A percentile compares a stretch with the other conserved stretches of the same genome.
phyloP scores from a whole-genome alignment of 2,797 vertebrate species.

The Microhierax caerulescens region DNA sequence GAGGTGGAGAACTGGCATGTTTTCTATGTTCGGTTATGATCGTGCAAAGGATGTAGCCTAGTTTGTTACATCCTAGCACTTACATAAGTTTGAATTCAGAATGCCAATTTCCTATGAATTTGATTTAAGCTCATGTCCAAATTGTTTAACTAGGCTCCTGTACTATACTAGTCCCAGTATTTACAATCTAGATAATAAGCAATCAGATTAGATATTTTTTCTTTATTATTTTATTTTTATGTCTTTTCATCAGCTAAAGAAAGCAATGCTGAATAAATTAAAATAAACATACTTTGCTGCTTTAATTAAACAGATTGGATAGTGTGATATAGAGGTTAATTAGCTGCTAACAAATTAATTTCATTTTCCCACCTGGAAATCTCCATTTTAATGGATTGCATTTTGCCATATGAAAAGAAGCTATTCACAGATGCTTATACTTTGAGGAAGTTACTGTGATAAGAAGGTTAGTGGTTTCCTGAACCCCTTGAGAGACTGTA shows the following conservation, averaged over 20 bases:
- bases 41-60: background rate
- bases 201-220: background rate
- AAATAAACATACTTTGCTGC: background rate
- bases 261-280: conserved; percentile 1
- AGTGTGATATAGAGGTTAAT: conserved; percentile 69
- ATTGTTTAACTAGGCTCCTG: background rate
- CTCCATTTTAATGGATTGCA: conserved; percentile 53
- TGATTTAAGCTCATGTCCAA: background rate
- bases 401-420: conserved; percentile 34
- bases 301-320: conserved; percentile 42
- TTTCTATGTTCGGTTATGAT: background rate
- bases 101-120: background rate
- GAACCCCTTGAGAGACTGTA: background rate
- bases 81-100: background rate
- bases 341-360: conserved; percentile 64
- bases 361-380: conserved; percentile 65
- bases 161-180: background rate
- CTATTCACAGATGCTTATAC: background rate
- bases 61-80: background rate
- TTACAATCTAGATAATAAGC: background rate
- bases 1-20: background rate
- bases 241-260: background rate
- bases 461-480: conserved; percentile 32
- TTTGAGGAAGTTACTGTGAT: conserved; percentile 28
- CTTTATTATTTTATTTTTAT: background rate